Base-by-base conservation (phyloP, 2,113 vertebrate genomes). In the Salvelinus sp. region DNA sequence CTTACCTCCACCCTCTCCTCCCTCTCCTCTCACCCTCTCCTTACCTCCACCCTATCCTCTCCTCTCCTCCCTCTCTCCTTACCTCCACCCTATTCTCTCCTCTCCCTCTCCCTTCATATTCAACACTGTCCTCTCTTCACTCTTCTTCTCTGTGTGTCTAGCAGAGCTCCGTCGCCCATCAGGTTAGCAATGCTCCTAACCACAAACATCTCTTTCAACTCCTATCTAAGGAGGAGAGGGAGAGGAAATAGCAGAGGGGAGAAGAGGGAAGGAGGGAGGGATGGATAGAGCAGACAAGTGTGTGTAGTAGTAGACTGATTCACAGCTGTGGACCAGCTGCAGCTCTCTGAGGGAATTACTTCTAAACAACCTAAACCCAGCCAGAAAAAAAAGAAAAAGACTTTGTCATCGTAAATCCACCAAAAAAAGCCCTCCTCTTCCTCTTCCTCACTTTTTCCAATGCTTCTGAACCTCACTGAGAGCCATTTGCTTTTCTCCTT, bases 251-350 rank as follows among this genome's bases (percentile, higher is more conserved):
- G 38, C 1, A 9, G 38, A 38, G 38, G 7, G 38, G 38, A 38
- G 38, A 38, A 38, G 7, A 38, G 77, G 77, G 70, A 73, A 9
- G 38, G 38, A n/a, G 75, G 69, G 48, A 44, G 7, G 38, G 38
- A 44, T 2, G 9, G 7, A 44, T 2, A 2, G 38, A 90, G 85
- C 87, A 88, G 88, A 88, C 85, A 88, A 47, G 76, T 68, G 74
- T 64, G 72, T 3, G 76, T 81, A 70, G 75, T 78, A 70, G n/a
- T 2, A 87, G 79, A 83, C 80, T 86, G 88, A 88, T 86, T 88
- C 92, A 92, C 95, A 96, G 95, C 94, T 95, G 95, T 93, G 83
- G 86, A 78, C 91, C 95, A 96, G 94, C 95, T 96, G 95, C 80
- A 87, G 10, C n/a, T 10, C 60, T 22, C 76, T 6, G 33, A 66